Percentiles rank a stretch among this genome's conserved stretches.
Conservation (phyloP, 2,888 invertebrate species). For the Eremobia ochroleuca region DNA sequence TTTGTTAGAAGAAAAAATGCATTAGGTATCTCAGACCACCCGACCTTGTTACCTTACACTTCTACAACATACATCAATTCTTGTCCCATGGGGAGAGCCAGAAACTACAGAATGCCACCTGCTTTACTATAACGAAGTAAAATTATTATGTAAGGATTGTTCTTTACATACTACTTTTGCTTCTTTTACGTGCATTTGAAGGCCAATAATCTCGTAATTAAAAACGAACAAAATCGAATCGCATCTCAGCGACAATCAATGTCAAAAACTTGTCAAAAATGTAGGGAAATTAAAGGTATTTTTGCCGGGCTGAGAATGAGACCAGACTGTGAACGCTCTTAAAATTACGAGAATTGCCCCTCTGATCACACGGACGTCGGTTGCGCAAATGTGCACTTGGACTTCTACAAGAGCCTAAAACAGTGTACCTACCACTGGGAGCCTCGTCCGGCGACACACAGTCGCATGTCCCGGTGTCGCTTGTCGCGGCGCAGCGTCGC, state of each 20-base stretch:
- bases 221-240: too few relatives aligned
- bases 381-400: background rate
- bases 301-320: too few relatives aligned
- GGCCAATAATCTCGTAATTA: too few relatives aligned
- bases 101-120: background rate
- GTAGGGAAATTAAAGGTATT: too few relatives aligned
- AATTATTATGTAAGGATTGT: too few relatives aligned
- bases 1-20: background rate
- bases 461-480: slow-evolving; percentile 43
- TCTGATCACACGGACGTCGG: background rate
- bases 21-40: background rate
- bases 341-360: too few relatives aligned
- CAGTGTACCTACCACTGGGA: background rate
- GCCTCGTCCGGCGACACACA: slow-evolving; percentile 37
- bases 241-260: too few relatives aligned
- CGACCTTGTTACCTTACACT: background rate
- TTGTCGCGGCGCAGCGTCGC: slow-evolving; percentile 49
- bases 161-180: background rate
- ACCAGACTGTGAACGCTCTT: too few relatives aligned
- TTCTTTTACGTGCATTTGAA: background rate
- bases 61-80: background rate
- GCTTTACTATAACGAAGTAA: too few relatives aligned
- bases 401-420: background rate
- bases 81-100: background rate
- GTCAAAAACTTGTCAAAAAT: too few relatives aligned